Conservation (phyloP, 2,888 invertebrate genomes). For the Mantis religiosa region DNA sequence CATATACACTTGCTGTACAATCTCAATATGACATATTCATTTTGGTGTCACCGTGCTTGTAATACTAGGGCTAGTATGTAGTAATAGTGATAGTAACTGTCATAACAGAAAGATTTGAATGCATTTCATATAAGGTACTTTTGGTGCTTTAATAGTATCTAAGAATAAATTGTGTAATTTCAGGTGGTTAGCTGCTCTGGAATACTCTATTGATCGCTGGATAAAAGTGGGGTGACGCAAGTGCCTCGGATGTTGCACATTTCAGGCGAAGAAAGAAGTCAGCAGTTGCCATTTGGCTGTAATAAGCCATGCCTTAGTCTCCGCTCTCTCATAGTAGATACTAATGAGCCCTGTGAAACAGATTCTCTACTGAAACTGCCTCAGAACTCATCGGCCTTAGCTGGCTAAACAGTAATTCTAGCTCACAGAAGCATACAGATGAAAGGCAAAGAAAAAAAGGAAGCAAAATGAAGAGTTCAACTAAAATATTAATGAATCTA, state of each 20-base stretch:
- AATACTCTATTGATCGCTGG: slow-evolving; percentile 92
- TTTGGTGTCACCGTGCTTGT: no score
- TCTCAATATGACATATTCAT: no score
- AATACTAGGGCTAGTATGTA: no score
- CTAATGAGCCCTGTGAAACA: background rate
- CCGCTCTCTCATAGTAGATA: background rate
- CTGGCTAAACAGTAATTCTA: background rate
- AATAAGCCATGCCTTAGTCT: slow-evolving; percentile 17
- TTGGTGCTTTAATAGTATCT: no score
- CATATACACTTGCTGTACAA: no score
- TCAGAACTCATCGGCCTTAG: background rate
- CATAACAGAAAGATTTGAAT: no score
- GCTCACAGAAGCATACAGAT: background rate
- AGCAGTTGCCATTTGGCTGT: background rate
- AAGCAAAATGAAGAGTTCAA: background rate
- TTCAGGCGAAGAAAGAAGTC: background rate
- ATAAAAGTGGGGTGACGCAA: slow-evolving; percentile 41
- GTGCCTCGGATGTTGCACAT: slow-evolving; percentile 21
- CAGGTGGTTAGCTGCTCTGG: slow-evolving; percentile 91
- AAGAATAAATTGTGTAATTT: slow-evolving; percentile 37
- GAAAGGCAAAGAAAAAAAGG: no score
- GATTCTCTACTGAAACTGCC: background rate
- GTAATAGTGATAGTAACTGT: no score
- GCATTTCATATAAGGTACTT: no score
- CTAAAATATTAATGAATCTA: background rate